Base-by-base conservation (phyloP, 53 echinoderm and acorn worm species). In the Actinopyga echinites region DNA sequence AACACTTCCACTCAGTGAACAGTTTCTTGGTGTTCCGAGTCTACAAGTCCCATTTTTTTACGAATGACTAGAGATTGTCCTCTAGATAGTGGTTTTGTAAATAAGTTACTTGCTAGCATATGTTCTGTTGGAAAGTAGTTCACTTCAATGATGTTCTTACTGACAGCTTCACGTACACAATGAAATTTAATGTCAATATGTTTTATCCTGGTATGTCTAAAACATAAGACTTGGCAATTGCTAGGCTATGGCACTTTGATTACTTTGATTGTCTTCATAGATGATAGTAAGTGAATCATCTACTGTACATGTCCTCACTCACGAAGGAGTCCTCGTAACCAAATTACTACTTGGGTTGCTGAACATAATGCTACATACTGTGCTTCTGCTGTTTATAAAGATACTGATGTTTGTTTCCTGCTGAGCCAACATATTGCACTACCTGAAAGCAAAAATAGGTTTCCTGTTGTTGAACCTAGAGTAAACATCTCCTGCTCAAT, bases 11-110 rank as follows among this genome's bases (percentile, higher is more conserved):
- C 65, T 65, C 1, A 65, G 65, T 30, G 32, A 28, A 65, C 32
- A 65, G 65, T 65, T 12, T 65, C 25, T 65, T 65, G 15, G 0
- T 28, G 19, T 65, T 65, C 65, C 19, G 6, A 30, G 5, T 65
- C 33, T 1, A 65, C 65, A 25, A 65, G 30, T 65, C 65, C 33
- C 65, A 65, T 19, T 9, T 65, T 65, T 29, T 65, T 15, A 65
- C 65, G 65, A 23, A 65, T 65, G 30, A 23, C 8, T 65, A 25
- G 65, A 30, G 5, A 65, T 30, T 29, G 22, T 30, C 65, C 34
- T 67, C 19, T 67, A 3, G 67, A 67, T 33, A 67, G 8, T 31
- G 35, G 67, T 67, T 67, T 67, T 67, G 67, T 67, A 12, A 34
- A 34, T 37, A 67, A n/a, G 36, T 44, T n/a, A n/a, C 29, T 34